Base-by-base conservation (phyloP, 1,140 invertebrate genomes). In the Dysdera silvatica region DNA sequence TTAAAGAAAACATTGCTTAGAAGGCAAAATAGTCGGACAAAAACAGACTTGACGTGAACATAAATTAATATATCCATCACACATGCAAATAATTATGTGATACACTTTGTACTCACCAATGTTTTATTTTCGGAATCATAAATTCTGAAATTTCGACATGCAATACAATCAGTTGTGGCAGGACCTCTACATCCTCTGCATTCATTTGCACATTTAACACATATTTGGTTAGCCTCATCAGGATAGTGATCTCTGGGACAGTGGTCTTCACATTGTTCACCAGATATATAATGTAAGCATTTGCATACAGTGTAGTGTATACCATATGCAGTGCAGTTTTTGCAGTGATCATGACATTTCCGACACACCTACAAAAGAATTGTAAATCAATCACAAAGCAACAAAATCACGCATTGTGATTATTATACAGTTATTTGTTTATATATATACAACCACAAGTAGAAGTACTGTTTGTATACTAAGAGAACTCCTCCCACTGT, bases 231-330 rank as follows among this genome's bases (percentile, higher is more conserved):
- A 1, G 77, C 77, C 24, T 87, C 81, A 69, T 92, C 87, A 1
- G 87, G 85, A 72, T 85, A 95, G 70, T 92, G 83, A 58, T 93
- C 89, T 1, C 79, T 72, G 0, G 89, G 86, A 74, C 94, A 97
- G 72, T 93, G 87, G 49, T 91, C 86, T 73, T 93, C 90, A 72
- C 92, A 96, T 71, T 91, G 89, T 69, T 94, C 89, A 1, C 87
- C 88, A 56, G 85, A 81, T 69, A 89, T 89, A 72, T 88, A 95
- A 43, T 85, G 84, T 5, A 84, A 82, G 73, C 91, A 96, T 68
- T 91, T 84, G 73, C 91, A 95, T 7, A 78, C 76, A 33, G 75
- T 71, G 53, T 71, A 68, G 68, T 93, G 89, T 65, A 90, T 88
- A 12, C 91, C 91, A 72, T 87, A 92, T 5, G 86, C 88, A 35